These are phyloP conservation scores for Leptodactylus fallax DNA, from an alignment of 2,797 vertebrate species.

Conservation along the genomic window DNA sequence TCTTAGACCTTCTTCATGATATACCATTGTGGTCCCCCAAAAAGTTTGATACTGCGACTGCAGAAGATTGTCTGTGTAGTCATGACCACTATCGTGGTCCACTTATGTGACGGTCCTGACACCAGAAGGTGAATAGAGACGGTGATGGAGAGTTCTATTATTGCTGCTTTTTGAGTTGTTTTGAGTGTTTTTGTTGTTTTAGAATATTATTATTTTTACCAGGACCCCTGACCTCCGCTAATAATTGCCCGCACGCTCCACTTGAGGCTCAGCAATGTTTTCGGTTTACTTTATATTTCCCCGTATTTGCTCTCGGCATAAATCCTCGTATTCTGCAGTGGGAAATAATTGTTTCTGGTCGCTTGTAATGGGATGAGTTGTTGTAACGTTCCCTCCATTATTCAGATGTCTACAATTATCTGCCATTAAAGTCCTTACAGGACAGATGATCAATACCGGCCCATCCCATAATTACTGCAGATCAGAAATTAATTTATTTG, in stretches of 20 bases:
- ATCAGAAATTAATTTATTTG: neutral
- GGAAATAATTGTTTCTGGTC: neutral
- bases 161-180: neutral
- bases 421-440: conserved; percentile 15
- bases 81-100: too few species aligned
- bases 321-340: neutral
- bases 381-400: neutral
- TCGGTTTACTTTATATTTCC: neutral
- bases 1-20: too few species aligned
- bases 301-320: neutral
- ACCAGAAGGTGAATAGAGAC: too few species aligned
- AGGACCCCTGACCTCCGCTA: neutral
- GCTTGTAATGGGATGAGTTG: neutral
- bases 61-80: too few species aligned
- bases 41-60: too few species aligned
- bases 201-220: neutral
- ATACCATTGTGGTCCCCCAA: too few species aligned
- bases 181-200: neutral
- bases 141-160: neutral
- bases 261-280: neutral
- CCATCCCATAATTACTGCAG: conserved; percentile 1
- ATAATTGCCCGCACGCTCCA: too few species aligned
- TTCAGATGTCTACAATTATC: neutral
- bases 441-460: neutral
- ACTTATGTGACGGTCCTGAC: too few species aligned